A percentile compares a stretch with the other conserved stretches of the same genome.
Conservation (phyloP, 1,140 invertebrate species). For the Euschistus heros region DNA sequence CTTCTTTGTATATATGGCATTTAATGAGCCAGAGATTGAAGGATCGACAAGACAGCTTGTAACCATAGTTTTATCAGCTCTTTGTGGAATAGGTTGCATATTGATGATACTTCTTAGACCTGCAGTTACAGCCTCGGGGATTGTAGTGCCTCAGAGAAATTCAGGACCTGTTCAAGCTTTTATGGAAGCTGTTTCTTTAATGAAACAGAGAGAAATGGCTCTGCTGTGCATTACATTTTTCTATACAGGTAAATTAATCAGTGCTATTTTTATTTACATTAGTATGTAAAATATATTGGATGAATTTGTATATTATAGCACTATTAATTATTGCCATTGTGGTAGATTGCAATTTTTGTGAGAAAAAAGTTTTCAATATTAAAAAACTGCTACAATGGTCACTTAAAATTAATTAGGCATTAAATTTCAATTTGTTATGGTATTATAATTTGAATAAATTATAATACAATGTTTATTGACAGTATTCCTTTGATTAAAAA, state of each 20-base stretch:
- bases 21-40: conserved; percentile 55
- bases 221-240: conserved; percentile 75
- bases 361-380: too few relatives aligned
- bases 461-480: too few relatives aligned
- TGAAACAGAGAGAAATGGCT: conserved; percentile 73
- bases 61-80: conserved; percentile 58
- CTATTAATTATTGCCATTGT: too few relatives aligned
- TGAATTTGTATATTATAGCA: too few relatives aligned
- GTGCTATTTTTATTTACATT: conserved; percentile 3
- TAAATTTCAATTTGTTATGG: too few relatives aligned
- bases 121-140: conserved; percentile 40
- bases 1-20: conserved; percentile 83
- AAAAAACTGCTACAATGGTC: too few relatives aligned
- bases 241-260: conserved; percentile 58
- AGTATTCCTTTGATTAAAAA: too few relatives aligned
- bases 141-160: conserved; percentile 41
- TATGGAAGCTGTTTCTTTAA: conserved; percentile 59
- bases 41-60: conserved; percentile 54
- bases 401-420: not conserved
- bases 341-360: too few relatives aligned
- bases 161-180: conserved; percentile 53
- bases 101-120: conserved; percentile 54
- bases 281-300: too few relatives aligned
- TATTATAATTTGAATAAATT: too few relatives aligned
- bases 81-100: conserved; percentile 59